Conservation (phyloP, 2,113 vertebrate species). For the Cyprinodon tularosa region DNA sequence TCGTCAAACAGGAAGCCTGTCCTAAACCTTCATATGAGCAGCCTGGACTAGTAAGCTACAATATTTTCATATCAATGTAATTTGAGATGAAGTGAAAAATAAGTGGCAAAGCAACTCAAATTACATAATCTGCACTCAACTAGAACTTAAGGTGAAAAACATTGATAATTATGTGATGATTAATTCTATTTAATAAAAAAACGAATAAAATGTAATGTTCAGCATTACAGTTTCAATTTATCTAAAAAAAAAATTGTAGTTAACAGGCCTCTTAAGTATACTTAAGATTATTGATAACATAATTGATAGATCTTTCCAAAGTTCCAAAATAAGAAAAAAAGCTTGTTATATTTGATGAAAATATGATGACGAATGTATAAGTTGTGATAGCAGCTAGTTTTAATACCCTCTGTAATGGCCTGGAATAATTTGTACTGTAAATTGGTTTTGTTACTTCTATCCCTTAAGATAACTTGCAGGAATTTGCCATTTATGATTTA, state of each 20-base stretch:
- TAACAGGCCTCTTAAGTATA: too few relatives aligned
- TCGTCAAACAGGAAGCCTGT: slow-evolving; percentile 42
- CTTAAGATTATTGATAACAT: too few relatives aligned
- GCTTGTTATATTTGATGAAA: too few relatives aligned
- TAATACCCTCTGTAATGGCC: too few relatives aligned
- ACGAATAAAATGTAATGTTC: neutral
- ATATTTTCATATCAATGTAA: slow-evolving; percentile 35
- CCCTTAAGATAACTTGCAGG: neutral
- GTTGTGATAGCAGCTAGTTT: too few relatives aligned
- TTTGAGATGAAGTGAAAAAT: slow-evolving; percentile 49
- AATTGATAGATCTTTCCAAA: too few relatives aligned
- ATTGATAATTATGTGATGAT: neutral
- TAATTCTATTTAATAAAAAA: neutral
- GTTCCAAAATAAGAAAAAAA: too few relatives aligned
- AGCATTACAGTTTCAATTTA: too few relatives aligned
- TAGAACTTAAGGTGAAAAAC: neutral
- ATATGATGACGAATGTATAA: too few relatives aligned
- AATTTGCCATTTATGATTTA: neutral
- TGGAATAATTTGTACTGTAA: too few relatives aligned
- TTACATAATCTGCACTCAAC: neutral
- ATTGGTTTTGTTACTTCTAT: neutral
- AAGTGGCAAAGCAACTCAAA: slow-evolving; percentile 41
- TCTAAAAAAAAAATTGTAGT: too few relatives aligned
- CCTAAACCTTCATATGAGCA: slow-evolving; percentile 35
- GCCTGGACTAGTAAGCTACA: slow-evolving; percentile 25